Percentiles rank a stretch among this genome's conserved stretches.
phyloP scores from a whole-genome alignment of 2,797 vertebrate species.

The Eulemur albifrons region DNA sequence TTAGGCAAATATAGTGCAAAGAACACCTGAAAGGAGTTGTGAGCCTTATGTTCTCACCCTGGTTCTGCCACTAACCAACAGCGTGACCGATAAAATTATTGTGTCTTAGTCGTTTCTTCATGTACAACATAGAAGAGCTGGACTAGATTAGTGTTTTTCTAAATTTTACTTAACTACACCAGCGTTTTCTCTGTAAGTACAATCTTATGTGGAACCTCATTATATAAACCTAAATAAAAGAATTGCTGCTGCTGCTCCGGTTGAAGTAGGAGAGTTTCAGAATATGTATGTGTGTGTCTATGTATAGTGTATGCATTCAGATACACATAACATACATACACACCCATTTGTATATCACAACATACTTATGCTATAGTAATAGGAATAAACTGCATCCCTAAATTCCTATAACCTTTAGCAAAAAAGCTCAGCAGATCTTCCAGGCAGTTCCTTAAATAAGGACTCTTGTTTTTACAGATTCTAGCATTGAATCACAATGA shows the following conservation, averaged over 20 bases:
- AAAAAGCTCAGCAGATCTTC: neutral
- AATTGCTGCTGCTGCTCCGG: neutral
- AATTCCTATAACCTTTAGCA: neutral
- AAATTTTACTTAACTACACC: neutral
- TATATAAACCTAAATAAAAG: neutral
- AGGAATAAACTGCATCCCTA: neutral
- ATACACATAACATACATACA: neutral
- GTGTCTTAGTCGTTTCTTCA: neutral
- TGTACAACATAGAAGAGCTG: neutral
- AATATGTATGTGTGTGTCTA: neutral
- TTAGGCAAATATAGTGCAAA: neutral
- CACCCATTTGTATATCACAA: neutral
- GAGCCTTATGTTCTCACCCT: neutral
- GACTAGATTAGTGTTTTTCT: neutral
- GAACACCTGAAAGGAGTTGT: neutral
- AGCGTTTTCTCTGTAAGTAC: neutral
- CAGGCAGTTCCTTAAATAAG: neutral
- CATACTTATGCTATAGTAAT: neutral
- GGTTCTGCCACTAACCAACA: neutral
- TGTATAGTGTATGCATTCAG: neutral
- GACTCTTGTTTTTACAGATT: slow-evolving; percentile 45
- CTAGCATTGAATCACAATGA: slow-evolving; percentile 48
- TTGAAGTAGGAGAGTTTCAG: neutral
- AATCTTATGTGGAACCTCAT: neutral
- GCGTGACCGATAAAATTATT: neutral